A percentile compares a stretch with the other conserved stretches of the same genome.
These are phyloP conservation scores for Chaetogeoica ovagalla DNA, from an alignment of 2,888 invertebrate genomes.

Conservation along the genomic window DNA sequence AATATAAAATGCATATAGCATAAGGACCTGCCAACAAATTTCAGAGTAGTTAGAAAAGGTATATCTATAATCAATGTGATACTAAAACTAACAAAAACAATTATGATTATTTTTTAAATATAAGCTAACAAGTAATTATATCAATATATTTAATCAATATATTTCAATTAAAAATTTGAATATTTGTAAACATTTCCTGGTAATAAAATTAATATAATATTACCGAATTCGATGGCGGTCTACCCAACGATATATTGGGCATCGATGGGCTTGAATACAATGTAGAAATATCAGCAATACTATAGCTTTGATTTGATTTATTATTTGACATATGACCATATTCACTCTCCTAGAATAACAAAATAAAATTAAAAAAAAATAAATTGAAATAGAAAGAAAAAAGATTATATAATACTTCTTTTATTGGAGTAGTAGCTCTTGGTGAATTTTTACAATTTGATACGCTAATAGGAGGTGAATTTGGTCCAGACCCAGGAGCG, in stretches of 20 bases:
- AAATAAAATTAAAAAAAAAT: slow-evolving; percentile 13
- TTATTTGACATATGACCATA: slow-evolving; percentile 64
- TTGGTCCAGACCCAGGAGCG: slow-evolving; percentile 76
- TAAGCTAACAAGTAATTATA: too few relatives aligned
- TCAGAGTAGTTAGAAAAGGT: too few relatives aligned
- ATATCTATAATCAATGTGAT: too few relatives aligned
- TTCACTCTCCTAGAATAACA: slow-evolving; percentile 69
- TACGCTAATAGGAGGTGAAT: slow-evolving; percentile 69
- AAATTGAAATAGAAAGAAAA: too few relatives aligned
- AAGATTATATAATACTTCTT: slow-evolving; percentile 63
- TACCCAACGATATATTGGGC: slow-evolving; percentile 93
- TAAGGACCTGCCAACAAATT: too few relatives aligned
- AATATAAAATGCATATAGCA: too few relatives aligned
- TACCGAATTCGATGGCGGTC: slow-evolving; percentile 65
- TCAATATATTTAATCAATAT: neutral
- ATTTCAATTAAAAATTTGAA: neutral
- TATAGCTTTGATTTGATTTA: slow-evolving; percentile 68
- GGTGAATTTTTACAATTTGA: slow-evolving; percentile 68
- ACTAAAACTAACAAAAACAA: too few relatives aligned
- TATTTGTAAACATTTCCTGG: slow-evolving; percentile 1
- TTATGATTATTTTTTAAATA: too few relatives aligned
- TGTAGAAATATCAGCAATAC: slow-evolving; percentile 70
- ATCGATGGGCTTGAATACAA: slow-evolving; percentile 94
- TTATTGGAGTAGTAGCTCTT: slow-evolving; percentile 70
- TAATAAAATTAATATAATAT: slow-evolving; percentile 53